phyloP scores from a whole-genome alignment of 2,113 vertebrate genomes.

The Pelobates fuscus region DNA sequence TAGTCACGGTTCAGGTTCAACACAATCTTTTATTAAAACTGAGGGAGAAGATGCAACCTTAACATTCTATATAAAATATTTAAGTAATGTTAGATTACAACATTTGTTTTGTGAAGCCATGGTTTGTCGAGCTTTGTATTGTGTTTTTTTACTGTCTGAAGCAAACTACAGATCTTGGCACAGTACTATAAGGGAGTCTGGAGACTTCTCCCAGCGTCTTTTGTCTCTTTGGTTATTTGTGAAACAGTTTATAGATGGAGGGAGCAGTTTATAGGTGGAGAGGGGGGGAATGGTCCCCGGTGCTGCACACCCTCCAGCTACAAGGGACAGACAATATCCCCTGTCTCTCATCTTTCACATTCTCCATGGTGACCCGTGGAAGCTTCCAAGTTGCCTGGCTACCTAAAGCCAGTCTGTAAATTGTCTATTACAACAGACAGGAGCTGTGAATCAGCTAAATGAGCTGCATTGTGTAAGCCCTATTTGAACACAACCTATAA shows the following conservation, averaged over 20 bases:
- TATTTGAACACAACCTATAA: conserved; percentile 29
- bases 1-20: too few species aligned
- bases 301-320: conserved; percentile 26
- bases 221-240: background rate
- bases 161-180: too few species aligned
- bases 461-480: conserved; percentile 50
- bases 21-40: too few species aligned
- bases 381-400: conserved; percentile 75
- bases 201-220: too few species aligned
- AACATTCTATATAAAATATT: too few species aligned
- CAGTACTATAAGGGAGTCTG: too few species aligned
- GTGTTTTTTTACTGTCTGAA: too few species aligned
- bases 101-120: too few species aligned
- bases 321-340: conserved; percentile 68
- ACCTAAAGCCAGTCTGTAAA: conserved; percentile 50
- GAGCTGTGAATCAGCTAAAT: conserved; percentile 51
- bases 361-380: conserved; percentile 73
- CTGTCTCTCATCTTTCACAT: conserved; percentile 66
- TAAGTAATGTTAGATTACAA: too few species aligned
- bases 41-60: too few species aligned
- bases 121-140: too few species aligned
- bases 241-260: background rate
- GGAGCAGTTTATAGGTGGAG: conserved; percentile 13
- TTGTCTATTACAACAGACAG: conserved; percentile 51
- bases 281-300: conserved; percentile 56